Evolutionary conservation across 1,140 invertebrate genomes (phyloP), one percentile per base, ranked within the genome.

Genomic region (Drosophila kanapiae): DNA sequence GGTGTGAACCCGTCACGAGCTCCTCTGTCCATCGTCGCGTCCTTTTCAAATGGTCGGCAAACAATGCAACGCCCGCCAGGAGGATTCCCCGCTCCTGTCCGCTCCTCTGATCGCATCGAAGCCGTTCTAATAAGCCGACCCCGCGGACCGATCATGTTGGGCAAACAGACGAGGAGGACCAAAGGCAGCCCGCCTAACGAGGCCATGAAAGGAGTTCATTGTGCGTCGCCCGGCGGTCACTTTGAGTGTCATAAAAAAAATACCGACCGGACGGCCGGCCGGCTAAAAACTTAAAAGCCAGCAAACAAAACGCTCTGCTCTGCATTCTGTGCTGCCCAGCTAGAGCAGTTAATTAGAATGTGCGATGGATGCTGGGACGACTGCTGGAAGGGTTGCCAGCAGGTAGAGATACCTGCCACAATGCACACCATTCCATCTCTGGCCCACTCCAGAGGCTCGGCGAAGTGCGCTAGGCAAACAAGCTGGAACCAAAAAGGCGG

Each of bases 291-390:
- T 71, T 88, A 88, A 90, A 88, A 88, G 85, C 85, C 85, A 75
- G 69, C 82, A 86, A 85, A 85, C 82, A 85, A 82, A 90, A 75
- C 69, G 72, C 57, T 87, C 57, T 87, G 83, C 84, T 84, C 84
- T 68, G 80, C 84, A 62, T 87, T 88, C 64, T 88, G 80, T 85
- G 69, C 67, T 80, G 78, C 64, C 77, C 84, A 88, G 85, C 85
- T 88, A 88, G 85, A 90, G 85, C 85, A 88, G 85, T 90, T 90
- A 88, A 88, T 88, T 88, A 88, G 85, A 88, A 88, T 88, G 78
- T 85, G 76, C 63, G 40, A 77, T 53, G 75, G 64, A 60, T 47
- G 75, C 61, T 63, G 45, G 7, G 45, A 16, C 48, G 27, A 31
- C n/a, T 59, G 63, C 16, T 18, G 63, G 14, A 49, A 54, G 53